phyloP scores from a whole-genome alignment of 2,797 vertebrate genomes.

The Numenius phaeopus region DNA sequence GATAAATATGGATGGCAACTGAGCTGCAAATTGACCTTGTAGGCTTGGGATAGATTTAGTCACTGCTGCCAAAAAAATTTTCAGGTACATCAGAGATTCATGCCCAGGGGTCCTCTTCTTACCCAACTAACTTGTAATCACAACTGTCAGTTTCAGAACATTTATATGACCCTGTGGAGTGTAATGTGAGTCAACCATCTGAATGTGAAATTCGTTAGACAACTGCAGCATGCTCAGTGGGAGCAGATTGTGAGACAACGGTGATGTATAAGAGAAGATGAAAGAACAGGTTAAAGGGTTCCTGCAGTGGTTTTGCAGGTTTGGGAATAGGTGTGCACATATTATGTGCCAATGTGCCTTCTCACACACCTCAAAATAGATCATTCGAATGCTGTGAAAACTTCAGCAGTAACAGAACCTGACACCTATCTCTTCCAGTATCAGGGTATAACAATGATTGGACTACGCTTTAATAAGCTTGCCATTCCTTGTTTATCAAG shows the following conservation, averaged over 20 bases:
- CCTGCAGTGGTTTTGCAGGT: slow-evolving; percentile 53
- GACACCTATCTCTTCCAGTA: slow-evolving; percentile 49
- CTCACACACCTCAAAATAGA: not conserved
- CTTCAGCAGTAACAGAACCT: slow-evolving; percentile 38
- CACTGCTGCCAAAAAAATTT: slow-evolving; percentile 62
- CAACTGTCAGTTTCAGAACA: slow-evolving; percentile 67
- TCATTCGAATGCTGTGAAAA: slow-evolving; percentile 10
- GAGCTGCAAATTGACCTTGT: slow-evolving; percentile 69
- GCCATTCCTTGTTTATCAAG: slow-evolving; percentile 48
- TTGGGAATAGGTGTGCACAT: slow-evolving; percentile 36
- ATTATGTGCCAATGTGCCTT: not conserved
- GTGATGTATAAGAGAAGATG: not conserved
- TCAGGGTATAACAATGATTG: slow-evolving; percentile 12
- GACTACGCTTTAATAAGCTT: slow-evolving; percentile 37
- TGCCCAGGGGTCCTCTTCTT: slow-evolving; percentile 61
- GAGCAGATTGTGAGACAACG: slow-evolving; percentile 31
- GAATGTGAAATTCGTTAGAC: slow-evolving; percentile 70
- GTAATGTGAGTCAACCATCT: slow-evolving; percentile 54
- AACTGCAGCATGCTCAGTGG: slow-evolving; percentile 54
- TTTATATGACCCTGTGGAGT: slow-evolving; percentile 56
- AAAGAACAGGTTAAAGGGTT: slow-evolving; percentile 52
- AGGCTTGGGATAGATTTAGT: slow-evolving; percentile 63
- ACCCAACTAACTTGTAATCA: slow-evolving; percentile 73
- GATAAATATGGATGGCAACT: slow-evolving; percentile 59
- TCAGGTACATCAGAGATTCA: slow-evolving; percentile 71